Base-by-base conservation (phyloP, 2,888 invertebrate species). In the Sarcophaga carnaria region DNA sequence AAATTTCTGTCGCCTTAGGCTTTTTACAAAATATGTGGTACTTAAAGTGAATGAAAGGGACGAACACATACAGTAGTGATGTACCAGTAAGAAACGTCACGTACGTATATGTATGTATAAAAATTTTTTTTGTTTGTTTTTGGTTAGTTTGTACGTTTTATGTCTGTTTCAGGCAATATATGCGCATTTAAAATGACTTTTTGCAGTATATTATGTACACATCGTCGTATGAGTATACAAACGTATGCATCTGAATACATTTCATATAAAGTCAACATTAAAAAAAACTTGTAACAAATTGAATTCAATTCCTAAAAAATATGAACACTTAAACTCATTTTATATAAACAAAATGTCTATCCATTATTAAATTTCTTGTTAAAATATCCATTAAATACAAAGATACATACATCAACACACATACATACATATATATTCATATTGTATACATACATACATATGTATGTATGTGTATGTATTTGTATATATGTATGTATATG, bases 1-100 rank as follows among this genome's bases (percentile, higher is more conserved):
- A 83, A 77, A 77, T 83, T 83, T 83, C 71, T 77, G 62, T 77
- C 71, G 82, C 82, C 77, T 77, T 14, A 77, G 82, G 82, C 77
- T 83, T 83, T 77, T 83, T 72, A 77, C 71, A 77, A 77, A 83
- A 77, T 77, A 72, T 77, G 77, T 77, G 71, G 71, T 59, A 25
- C 54, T 64, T 71, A 62, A 54, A 49, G 71, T 11, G 45, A 80
- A 70, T 27, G 60, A 69, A 20, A 54, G 60, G 37, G 45, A 75
- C 17, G 54, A 54, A 14, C 37, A 37, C 37, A 37, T 37, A 8
- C 8, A 8, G 37, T 37, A 54, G 4, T 54, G 54, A 54, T 14
- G 17, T 14, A 14, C 17, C 54, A 14, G 14, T 49, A 69, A 75
- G 69, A 49, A 69, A 66, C 37, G 69, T 62, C 47, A 59, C 45